Evolutionary conservation across 2,113 vertebrate genomes (phyloP).

Genomic region (Sinocyclocheilus maitianheensis): DNA sequence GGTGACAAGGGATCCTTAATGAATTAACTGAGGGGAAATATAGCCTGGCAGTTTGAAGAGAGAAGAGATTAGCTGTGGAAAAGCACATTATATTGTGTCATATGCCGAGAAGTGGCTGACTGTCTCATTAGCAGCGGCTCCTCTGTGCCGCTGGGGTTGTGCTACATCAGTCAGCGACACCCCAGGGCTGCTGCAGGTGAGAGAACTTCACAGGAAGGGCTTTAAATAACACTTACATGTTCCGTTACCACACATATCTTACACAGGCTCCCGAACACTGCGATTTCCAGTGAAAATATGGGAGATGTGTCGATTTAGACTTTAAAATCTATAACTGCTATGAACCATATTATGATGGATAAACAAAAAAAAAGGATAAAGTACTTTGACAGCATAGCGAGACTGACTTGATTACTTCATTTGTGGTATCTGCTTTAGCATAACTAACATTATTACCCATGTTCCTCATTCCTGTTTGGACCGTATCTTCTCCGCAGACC

Average conservation of each 20-base stretch:
- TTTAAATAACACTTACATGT: constrained; percentile 26
- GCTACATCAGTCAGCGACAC: constrained; percentile 37
- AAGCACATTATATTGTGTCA: background rate
- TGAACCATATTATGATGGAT: background rate
- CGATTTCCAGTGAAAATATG: background rate
- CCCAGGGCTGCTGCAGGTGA: constrained; percentile 33
- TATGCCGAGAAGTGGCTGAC: constrained; percentile 9
- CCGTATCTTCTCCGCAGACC: constrained; percentile 74
- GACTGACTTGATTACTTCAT: background rate
- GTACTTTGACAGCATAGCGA: background rate
- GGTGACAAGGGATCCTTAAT: background rate
- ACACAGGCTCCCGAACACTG: background rate
- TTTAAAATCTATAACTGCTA: background rate
- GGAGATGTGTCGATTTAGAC: background rate
- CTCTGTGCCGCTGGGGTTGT: constrained; percentile 26
- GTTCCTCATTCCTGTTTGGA: background rate
- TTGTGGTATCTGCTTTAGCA: background rate
- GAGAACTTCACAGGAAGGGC: constrained; percentile 20
- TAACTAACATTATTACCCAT: background rate
- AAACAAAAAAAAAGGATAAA: background rate
- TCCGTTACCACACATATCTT: background rate
- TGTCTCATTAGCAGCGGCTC: constrained; percentile 15
- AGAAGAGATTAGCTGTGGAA: background rate
- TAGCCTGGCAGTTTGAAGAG: background rate
- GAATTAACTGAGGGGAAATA: background rate